phyloP scores from a whole-genome alignment of 1,140 invertebrate genomes.

The Leptopilina boulardi region DNA sequence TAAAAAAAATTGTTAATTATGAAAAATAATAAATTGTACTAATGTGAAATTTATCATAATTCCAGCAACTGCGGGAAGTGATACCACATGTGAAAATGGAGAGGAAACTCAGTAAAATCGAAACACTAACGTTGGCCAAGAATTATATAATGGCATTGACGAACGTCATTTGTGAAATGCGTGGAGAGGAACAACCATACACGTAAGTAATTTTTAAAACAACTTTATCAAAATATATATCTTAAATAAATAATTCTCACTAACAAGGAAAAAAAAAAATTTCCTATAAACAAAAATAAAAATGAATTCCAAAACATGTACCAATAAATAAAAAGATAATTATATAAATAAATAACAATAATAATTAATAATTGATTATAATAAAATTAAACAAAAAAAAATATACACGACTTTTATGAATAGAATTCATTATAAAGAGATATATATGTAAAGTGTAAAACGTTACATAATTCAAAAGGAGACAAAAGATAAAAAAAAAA shows the following conservation, averaged over 20 bases:
- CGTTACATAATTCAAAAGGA: neutral
- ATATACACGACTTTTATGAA: too few relatives aligned
- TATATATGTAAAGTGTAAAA: neutral
- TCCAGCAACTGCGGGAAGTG: constrained; percentile 87
- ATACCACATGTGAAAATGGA: constrained; percentile 92
- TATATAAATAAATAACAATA: too few relatives aligned
- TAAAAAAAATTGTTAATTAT: neutral
- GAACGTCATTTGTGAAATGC: constrained; percentile 89
- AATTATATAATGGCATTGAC: constrained; percentile 94
- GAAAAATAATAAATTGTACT: neutral
- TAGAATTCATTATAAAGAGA: too few relatives aligned
- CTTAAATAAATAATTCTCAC: neutral
- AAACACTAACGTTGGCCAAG: constrained; percentile 90
- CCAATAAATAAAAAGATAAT: too few relatives aligned
- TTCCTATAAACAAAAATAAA: too few relatives aligned
- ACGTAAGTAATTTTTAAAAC: constrained; percentile 69
- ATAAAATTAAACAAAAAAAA: too few relatives aligned
- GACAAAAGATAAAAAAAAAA: constrained; percentile 16
- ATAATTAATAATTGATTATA: too few relatives aligned
- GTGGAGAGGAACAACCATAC: constrained; percentile 82
- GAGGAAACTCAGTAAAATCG: constrained; percentile 90
- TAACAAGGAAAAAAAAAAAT: too few relatives aligned
- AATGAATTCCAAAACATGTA: too few relatives aligned
- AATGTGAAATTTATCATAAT: constrained; percentile 40
- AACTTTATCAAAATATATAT: constrained; percentile 47